Percentiles rank a stretch among this genome's conserved stretches.
These are phyloP conservation scores for Telmatochromis brachygnathus DNA, from an alignment of 2,113 vertebrate species.

Conservation along the genomic window DNA sequence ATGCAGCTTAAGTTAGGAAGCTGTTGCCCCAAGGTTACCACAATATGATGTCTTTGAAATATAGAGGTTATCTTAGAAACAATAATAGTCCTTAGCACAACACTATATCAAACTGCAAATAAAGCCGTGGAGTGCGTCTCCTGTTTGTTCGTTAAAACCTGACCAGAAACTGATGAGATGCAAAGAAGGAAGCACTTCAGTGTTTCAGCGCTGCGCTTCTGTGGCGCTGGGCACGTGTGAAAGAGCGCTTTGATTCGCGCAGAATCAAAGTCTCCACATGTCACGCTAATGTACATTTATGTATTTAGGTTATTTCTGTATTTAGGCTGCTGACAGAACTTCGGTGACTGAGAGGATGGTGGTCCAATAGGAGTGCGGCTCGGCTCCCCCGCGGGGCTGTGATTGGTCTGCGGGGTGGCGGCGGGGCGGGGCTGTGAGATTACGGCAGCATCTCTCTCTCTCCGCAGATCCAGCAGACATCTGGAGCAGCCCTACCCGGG, in stretches of 20 bases:
- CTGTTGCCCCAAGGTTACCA: background rate
- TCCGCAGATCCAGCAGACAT: slow-evolving; percentile 48
- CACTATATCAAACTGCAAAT: background rate
- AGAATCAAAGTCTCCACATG: slow-evolving; percentile 18
- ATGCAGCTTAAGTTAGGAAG: fast-evolving
- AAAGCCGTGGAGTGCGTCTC: background rate
- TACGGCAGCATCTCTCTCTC: slow-evolving; percentile 22
- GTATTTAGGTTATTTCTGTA: slow-evolving; percentile 51
- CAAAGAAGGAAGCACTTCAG: background rate
- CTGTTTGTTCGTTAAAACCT: background rate
- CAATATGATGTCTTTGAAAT: background rate
- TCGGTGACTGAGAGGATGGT: background rate
- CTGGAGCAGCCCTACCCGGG: slow-evolving; percentile 37
- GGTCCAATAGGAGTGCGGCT: slow-evolving; percentile 2
- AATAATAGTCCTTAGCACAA: background rate
- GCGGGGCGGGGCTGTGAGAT: slow-evolving; percentile 34
- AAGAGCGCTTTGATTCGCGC: slow-evolving; percentile 14
- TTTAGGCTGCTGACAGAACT: slow-evolving; percentile 29
- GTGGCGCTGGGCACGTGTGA: background rate
- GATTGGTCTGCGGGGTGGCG: background rate
- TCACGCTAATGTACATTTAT: slow-evolving; percentile 21
- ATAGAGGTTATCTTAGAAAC: background rate
- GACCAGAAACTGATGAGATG: background rate
- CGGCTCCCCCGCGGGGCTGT: background rate
- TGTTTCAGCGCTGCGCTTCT: background rate